A percentile compares a stretch with the other conserved stretches of the same genome.
These are phyloP conservation scores for Laticauda laticaudata DNA, from an alignment of 2,113 vertebrate genomes.

Conservation along the genomic window DNA sequence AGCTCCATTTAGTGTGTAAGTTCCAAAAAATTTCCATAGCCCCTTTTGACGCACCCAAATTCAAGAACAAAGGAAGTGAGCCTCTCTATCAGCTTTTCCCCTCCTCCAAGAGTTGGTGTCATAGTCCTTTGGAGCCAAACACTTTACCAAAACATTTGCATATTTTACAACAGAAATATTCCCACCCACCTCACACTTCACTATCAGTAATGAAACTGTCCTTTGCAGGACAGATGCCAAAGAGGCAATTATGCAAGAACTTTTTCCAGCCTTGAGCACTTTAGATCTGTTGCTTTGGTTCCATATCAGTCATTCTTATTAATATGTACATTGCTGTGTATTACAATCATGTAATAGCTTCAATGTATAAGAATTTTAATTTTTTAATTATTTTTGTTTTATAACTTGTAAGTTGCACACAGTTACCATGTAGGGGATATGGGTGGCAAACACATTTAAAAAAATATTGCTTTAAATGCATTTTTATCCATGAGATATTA, in stretches of 20 bases:
- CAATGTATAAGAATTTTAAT: not conserved
- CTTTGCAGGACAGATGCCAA: conserved; percentile 29
- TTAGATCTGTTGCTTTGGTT: conserved; percentile 36
- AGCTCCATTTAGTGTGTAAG: conserved; percentile 48
- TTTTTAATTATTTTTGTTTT: not conserved
- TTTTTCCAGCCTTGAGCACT: conserved; percentile 45
- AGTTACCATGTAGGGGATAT: not conserved
- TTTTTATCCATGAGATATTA: not conserved
- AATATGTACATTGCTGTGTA: not conserved
- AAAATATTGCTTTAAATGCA: not conserved
- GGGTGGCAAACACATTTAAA: not conserved
- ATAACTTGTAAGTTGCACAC: not conserved
- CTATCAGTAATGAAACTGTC: conserved; percentile 41
- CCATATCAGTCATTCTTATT: conserved; percentile 25
- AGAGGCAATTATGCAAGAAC: conserved; percentile 32
- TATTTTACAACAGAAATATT: conserved; percentile 68
- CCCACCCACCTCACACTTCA: conserved; percentile 51
- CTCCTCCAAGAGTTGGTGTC: conserved; percentile 65
- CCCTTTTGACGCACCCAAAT: conserved; percentile 68
- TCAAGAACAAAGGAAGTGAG: conserved; percentile 73
- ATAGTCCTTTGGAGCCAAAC: conserved; percentile 81
- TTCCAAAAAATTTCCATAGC: conserved; percentile 48
- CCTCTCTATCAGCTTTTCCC: conserved; percentile 50
- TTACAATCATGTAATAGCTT: not conserved
- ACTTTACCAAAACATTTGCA: conserved; percentile 78